phyloP scores from a whole-genome alignment of 1,140 invertebrate species.

The Drosophila busckii region DNA sequence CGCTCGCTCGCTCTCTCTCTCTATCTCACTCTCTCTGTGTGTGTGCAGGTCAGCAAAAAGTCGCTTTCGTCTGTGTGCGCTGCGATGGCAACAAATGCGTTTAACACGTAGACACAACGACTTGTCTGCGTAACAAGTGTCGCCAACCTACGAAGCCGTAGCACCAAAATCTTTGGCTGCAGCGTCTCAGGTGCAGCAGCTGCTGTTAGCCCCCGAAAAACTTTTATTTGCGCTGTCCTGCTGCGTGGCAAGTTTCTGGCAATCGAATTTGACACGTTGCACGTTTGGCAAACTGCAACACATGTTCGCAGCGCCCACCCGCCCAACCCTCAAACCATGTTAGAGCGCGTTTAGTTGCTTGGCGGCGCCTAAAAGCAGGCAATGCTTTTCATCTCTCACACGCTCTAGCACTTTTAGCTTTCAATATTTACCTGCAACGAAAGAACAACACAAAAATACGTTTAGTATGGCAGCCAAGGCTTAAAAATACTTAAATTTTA shows the following conservation, averaged over 20 bases:
- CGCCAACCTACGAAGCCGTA: too few species aligned
- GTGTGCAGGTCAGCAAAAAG: slow-evolving; percentile 15
- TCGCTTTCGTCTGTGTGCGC: too few species aligned
- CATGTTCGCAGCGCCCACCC: slow-evolving; percentile 24
- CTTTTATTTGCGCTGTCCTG: slow-evolving; percentile 46
- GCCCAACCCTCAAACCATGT: neutral
- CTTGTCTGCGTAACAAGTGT: slow-evolving; percentile 19
- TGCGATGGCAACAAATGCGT: slow-evolving; percentile 65
- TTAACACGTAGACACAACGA: slow-evolving; percentile 52
- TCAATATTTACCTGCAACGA: slow-evolving; percentile 68
- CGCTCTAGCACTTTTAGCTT: too few species aligned
- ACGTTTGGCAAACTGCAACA: slow-evolving; percentile 37
- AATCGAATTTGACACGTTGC: slow-evolving; percentile 53
- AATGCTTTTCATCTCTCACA: neutral
- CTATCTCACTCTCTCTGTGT: neutral
- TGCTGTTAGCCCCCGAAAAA: slow-evolving; percentile 9
- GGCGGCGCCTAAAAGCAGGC: slow-evolving; percentile 4
- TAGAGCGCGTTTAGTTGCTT: too few species aligned
- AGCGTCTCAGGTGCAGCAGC: slow-evolving; percentile 38
- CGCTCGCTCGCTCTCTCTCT: neutral
- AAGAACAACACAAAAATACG: slow-evolving; percentile 2
- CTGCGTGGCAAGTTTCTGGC: slow-evolving; percentile 41
- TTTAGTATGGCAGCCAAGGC: too few species aligned
- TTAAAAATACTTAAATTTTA: too few species aligned
- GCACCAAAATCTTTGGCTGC: slow-evolving; percentile 25